phyloP scores from a whole-genome alignment of 2,113 vertebrate species.

The Murina feae region DNA sequence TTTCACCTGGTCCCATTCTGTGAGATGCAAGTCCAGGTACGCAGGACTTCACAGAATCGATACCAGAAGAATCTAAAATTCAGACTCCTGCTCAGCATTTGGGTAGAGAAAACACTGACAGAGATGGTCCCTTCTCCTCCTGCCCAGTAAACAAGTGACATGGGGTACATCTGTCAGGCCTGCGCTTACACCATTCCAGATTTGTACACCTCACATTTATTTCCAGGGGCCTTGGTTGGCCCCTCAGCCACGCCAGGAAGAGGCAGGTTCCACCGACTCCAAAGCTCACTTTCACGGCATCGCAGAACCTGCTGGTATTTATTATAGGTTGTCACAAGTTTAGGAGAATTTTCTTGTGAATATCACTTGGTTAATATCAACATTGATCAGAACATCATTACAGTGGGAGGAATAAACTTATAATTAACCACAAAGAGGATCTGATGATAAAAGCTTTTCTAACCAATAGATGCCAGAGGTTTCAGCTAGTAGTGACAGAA shows the following conservation, averaged over 20 bases:
- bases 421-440: background rate
- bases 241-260: background rate
- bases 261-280: background rate
- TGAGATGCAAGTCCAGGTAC: background rate
- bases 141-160: accelerated
- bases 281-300: background rate
- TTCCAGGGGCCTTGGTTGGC: too few species aligned
- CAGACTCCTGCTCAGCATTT: background rate
- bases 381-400: background rate
- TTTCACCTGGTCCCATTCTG: background rate
- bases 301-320: accelerated
- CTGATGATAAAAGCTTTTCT: background rate
- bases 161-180: accelerated
- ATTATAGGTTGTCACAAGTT: accelerated
- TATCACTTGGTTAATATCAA: background rate
- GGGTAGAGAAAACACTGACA: too few species aligned
- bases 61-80: background rate
- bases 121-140: too few species aligned
- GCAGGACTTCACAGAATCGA: background rate
- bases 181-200: too few species aligned
- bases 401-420: background rate
- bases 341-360: background rate
- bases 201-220: accelerated
- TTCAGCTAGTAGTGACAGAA: background rate
- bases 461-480: background rate